These are phyloP conservation scores for Megalurothrips usitatus DNA, from an alignment of 2,888 invertebrate genomes.

Conservation along the genomic window DNA sequence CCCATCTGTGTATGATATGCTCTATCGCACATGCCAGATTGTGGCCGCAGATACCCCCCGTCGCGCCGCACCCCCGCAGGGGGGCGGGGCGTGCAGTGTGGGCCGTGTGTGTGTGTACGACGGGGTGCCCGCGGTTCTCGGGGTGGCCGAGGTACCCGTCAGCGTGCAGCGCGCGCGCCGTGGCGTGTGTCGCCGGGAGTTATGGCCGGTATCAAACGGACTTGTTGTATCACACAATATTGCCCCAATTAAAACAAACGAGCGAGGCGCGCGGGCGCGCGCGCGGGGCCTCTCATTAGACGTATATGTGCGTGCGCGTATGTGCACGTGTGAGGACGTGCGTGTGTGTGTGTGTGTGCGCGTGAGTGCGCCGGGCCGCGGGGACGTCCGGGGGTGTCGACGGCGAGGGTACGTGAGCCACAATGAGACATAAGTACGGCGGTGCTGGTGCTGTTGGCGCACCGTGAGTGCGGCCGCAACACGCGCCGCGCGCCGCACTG, in stretches of 20 bases:
- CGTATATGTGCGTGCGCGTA: not conserved
- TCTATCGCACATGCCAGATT: constrained; percentile 22
- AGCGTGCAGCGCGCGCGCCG: not conserved
- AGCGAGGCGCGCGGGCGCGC: not conserved
- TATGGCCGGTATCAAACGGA: constrained; percentile 16
- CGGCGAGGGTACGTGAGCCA: not conserved
- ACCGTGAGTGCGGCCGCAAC: not conserved
- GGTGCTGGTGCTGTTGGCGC: not conserved
- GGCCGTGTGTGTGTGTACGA: not conserved
- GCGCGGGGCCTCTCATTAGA: not conserved
- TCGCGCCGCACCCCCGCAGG: not conserved
- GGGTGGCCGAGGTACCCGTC: not conserved
- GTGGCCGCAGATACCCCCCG: not conserved
- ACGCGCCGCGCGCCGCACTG: not conserved
- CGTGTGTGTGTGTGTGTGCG: not conserved
- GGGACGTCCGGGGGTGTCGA: not conserved
- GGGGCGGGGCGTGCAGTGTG: not conserved
- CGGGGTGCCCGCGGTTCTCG: too few species aligned
- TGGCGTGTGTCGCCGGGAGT: not conserved
- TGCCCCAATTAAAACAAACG: constrained; percentile 26
- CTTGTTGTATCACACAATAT: constrained; percentile 26
- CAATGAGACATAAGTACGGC: constrained; percentile 1
- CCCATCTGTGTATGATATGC: constrained; percentile 11
- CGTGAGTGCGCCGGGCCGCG: not conserved
- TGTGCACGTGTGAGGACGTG: not conserved